Evolutionary conservation across 92 coral and sea anemone genomes (phyloP), one percentile per base, ranked within the genome.

Genomic region (Epizoanthus rinbou): DNA sequence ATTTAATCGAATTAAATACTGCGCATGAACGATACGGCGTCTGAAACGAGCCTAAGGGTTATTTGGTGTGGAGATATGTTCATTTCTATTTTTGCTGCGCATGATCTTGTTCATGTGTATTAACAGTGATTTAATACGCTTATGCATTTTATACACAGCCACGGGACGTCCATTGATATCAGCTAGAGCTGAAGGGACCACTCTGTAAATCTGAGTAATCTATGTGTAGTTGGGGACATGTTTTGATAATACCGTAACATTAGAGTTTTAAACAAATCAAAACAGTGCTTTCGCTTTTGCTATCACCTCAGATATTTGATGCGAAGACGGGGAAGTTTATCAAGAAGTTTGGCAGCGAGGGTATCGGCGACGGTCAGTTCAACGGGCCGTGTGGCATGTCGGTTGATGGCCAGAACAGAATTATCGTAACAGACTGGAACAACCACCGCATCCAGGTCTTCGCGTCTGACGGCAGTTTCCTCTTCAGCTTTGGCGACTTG

Each of bases 361-460:
- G 98, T 9, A 76, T 78, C 25, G 93, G 91, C 0, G 89, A 88
- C 81, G 95, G 98, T 0, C 95, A 88, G 83, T 93, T 93, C 79
- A 93, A 93, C 83, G 98, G 98, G 2, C 98, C 98, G 4, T 93
- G 98, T 50, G 98, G 96, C 31, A 88, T 95, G 70, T 85, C 95
- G 45, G 91, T 95, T 6, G 98, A 95, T 80, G 88, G 71, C 52
- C 80, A 84, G 6, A 92, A 86, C 67, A 89, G 98, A 18, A 88
- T 91, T 8, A 87, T 93, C 35, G 98, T 95, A 25, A 94, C 95
- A 7, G 98, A 95, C 81, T 93, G 93, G 94, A 90, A 90, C 90
- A 94, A 95, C 39, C 93, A 93, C 80, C 82, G 98, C 37, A 89
- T 95, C 35, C 98, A 95, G 16, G 98, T 95, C 15, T 95, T 93